A percentile compares a stretch with the other conserved stretches of the same genome.
Evolutionary conservation across 2,888 invertebrate species (phyloP).

Genomic region (Mactromeris polynyma): DNA sequence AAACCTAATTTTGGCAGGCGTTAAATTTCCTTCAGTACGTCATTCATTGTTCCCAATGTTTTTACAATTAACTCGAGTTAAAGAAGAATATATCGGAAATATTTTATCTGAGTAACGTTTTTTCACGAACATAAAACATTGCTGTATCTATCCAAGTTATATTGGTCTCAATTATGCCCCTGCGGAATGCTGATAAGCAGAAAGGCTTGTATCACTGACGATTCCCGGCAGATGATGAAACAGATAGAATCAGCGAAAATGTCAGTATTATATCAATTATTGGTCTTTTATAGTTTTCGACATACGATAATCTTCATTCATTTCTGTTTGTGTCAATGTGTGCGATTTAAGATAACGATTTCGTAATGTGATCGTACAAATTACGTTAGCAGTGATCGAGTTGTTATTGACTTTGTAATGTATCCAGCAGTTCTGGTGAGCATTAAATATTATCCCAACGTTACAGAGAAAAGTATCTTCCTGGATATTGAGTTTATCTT

Average conservation of each 20-base stretch:
- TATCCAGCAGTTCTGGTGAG: too few species aligned
- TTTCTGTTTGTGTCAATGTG: not conserved
- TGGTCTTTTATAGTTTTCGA: not conserved
- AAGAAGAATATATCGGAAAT: not conserved
- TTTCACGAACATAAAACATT: not conserved
- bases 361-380: not conserved
- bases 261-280: not conserved
- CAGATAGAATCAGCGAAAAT: not conserved
- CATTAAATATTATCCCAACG: too few species aligned
- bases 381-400: not conserved
- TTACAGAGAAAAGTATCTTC: too few species aligned
- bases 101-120: not conserved
- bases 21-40: not conserved
- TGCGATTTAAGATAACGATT: not conserved
- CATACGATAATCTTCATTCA: not conserved
- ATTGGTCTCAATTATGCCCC: constrained; percentile 36
- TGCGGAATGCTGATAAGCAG: constrained; percentile 31
- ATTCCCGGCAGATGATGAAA: not conserved
- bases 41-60: not conserved
- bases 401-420: too few species aligned
- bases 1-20: not conserved
- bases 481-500: too few species aligned
- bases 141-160: not conserved
- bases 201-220: constrained; percentile 27
- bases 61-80: not conserved